A percentile compares a stretch with the other conserved stretches of the same genome.
Conservation (phyloP, 1,140 invertebrate species). For the Drosophila sturtevanti region DNA sequence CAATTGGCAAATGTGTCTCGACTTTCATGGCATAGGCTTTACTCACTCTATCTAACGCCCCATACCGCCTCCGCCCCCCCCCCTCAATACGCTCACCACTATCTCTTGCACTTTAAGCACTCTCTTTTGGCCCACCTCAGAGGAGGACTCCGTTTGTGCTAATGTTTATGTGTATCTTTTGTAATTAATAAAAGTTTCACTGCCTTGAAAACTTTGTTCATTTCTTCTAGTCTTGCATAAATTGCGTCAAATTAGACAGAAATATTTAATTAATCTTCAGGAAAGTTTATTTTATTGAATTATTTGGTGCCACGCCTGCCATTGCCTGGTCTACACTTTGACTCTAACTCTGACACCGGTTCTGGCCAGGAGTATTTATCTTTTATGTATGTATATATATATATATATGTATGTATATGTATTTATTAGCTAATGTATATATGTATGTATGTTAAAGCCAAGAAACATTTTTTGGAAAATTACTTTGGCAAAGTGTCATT, state of each 20-base stretch:
- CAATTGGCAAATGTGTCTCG: constrained; percentile 45
- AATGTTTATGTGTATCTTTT: constrained; percentile 75
- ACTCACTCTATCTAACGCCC: too few relatives aligned
- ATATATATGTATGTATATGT: neutral
- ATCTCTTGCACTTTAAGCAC: neutral
- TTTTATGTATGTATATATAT: neutral
- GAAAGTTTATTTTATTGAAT: constrained; percentile 77
- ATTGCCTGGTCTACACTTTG: constrained; percentile 10
- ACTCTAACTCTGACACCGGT: constrained; percentile 12
- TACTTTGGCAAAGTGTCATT: constrained; percentile 71
- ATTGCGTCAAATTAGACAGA: constrained; percentile 81
- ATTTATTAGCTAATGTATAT: constrained; percentile 47
- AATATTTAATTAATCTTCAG: constrained; percentile 79
- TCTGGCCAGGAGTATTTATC: too few relatives aligned
- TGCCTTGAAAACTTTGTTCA: constrained; percentile 64
- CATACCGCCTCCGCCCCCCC: neutral
- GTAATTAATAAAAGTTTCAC: constrained; percentile 80
- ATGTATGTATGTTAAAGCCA: neutral
- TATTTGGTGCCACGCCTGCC: constrained; percentile 56
- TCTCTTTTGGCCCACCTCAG: neutral
- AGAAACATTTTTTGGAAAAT: constrained; percentile 60
- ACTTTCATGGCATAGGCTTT: neutral
- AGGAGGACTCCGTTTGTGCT: constrained; percentile 13
- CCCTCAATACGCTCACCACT: neutral
- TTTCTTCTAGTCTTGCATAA: constrained; percentile 71